phyloP scores from a whole-genome alignment of 2,797 vertebrate species.

The Chaetodon trifasciatus region DNA sequence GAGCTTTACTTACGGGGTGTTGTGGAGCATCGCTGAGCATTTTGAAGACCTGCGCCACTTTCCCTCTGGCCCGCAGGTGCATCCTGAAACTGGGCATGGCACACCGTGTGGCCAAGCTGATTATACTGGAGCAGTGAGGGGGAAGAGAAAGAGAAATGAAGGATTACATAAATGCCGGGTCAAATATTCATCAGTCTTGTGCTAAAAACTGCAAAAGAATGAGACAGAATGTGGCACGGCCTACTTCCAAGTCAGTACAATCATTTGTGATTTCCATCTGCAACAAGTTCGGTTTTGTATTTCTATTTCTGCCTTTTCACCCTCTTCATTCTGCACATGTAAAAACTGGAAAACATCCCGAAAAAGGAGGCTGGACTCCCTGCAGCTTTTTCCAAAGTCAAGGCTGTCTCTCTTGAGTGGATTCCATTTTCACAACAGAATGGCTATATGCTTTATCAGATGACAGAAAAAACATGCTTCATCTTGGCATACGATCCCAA shows the following conservation, averaged over 20 bases:
- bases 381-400: constrained; percentile 26
- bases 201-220: constrained; percentile 1
- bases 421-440: constrained; percentile 42
- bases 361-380: constrained; percentile 2
- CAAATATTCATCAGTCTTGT: constrained; percentile 6
- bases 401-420: constrained; percentile 21
- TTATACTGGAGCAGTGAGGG: constrained; percentile 88
- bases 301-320: constrained; percentile 4
- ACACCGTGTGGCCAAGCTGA: constrained; percentile 97
- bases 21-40: constrained; percentile 97
- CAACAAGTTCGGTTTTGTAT: background rate
- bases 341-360: constrained; percentile 8
- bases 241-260: constrained; percentile 8
- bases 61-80: constrained; percentile 97
- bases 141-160: background rate
- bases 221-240: background rate
- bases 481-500: constrained; percentile 19
- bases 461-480: constrained; percentile 22
- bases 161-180: background rate
- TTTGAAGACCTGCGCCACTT: constrained; percentile 99
- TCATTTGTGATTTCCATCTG: constrained; percentile 9
- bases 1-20: constrained; percentile 89
- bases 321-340: constrained; percentile 8
- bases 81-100: constrained; percentile 99
- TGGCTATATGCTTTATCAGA: constrained; percentile 13